Evolutionary conservation across 2,888 invertebrate genomes (phyloP).

Genomic region (Trichopoda pennipes): DNA sequence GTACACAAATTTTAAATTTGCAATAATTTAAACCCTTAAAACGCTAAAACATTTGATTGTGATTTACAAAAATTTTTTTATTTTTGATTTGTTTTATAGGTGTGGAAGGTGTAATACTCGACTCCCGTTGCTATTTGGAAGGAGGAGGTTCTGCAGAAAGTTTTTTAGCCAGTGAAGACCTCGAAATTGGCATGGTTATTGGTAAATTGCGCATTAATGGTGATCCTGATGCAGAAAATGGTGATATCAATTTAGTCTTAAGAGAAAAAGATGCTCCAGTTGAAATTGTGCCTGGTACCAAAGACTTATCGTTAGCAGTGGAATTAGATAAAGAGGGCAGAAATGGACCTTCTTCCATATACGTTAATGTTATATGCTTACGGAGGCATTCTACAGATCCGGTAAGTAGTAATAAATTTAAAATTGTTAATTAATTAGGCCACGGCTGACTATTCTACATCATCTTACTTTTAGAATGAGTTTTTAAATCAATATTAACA

Average conservation of each 20-base stretch:
- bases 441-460: no score
- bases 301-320: slow-evolving; percentile 89
- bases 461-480: no score
- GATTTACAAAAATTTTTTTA: background rate
- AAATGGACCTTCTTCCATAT: slow-evolving; percentile 91
- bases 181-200: slow-evolving; percentile 88
- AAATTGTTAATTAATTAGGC: background rate
- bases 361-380: slow-evolving; percentile 92
- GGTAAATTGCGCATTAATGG: slow-evolving; percentile 91
- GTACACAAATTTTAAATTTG: background rate
- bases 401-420: slow-evolving; percentile 81
- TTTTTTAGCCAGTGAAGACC: slow-evolving; percentile 93
- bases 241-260: slow-evolving; percentile 89
- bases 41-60: background rate
- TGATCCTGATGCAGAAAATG: slow-evolving; percentile 86
- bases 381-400: slow-evolving; percentile 89
- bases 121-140: slow-evolving; percentile 94
- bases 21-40: background rate
- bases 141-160: slow-evolving; percentile 95
- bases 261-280: slow-evolving; percentile 91
- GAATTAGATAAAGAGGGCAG: slow-evolving; percentile 92
- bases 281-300: slow-evolving; percentile 87
- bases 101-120: slow-evolving; percentile 83
- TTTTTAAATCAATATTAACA: no score
- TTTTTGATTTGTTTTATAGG: slow-evolving; percentile 82